Percentiles rank a stretch among this genome's conserved stretches.
Conservation (phyloP, 2,113 vertebrate genomes). For the Mystacornis crossleyi region DNA sequence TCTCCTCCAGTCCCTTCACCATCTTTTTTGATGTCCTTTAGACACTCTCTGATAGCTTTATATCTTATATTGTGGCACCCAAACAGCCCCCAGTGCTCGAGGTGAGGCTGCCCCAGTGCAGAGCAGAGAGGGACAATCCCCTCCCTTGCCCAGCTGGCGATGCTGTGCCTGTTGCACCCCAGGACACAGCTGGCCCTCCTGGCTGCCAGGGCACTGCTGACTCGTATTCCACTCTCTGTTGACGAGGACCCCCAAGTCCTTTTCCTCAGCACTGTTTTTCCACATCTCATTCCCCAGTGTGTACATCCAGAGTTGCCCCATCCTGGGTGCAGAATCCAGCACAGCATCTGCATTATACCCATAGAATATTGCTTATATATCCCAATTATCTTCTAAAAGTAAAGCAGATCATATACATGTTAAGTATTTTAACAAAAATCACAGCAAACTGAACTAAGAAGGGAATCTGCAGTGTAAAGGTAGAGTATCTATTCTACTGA, state of each 20-base stretch:
- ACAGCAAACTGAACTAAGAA: background rate
- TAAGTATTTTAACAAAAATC: background rate
- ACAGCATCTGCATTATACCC: background rate
- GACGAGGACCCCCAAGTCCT: background rate
- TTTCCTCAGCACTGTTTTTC: background rate
- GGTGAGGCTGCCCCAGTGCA: accelerated
- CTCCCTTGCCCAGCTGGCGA: accelerated
- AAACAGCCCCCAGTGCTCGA: accelerated
- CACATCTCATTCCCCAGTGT: background rate
- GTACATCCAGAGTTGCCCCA: background rate
- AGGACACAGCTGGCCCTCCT: accelerated
- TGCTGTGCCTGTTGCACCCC: background rate
- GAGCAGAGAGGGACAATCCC: background rate
- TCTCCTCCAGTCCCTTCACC: background rate
- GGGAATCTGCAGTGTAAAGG: background rate
- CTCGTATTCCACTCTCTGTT: background rate
- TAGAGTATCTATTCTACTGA: background rate
- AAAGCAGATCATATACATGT: background rate
- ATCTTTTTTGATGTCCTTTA: background rate
- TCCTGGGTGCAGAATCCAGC: background rate
- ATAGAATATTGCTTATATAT: background rate
- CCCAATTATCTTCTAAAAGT: background rate
- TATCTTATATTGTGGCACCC: background rate
- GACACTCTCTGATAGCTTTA: background rate
- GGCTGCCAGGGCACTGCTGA: background rate